Percentiles rank a stretch among this genome's conserved stretches.
Conservation (phyloP, 2,797 vertebrate genomes). For the Eulemur rubriventer region DNA sequence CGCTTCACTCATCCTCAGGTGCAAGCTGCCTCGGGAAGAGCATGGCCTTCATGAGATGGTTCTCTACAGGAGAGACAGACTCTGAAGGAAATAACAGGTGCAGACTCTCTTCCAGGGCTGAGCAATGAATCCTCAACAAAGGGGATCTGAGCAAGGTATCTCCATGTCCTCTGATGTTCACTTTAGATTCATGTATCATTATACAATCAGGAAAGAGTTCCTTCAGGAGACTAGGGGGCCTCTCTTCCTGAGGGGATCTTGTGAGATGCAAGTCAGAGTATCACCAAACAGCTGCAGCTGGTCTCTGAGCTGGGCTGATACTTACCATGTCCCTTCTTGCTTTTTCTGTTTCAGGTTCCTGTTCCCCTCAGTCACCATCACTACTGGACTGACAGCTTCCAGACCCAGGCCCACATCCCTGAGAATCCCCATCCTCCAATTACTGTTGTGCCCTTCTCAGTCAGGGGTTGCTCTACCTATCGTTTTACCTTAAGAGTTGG, state of each 20-base stretch:
- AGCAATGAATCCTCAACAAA: neutral
- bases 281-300: neutral
- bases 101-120: neutral
- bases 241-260: neutral
- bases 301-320: neutral
- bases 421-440: neutral
- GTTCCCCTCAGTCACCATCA: neutral
- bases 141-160: neutral
- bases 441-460: neutral
- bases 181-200: neutral
- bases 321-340: neutral
- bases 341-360: neutral
- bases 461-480: neutral
- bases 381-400: neutral
- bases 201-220: neutral
- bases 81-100: neutral
- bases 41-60: neutral
- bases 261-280: neutral
- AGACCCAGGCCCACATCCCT: neutral
- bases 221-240: neutral
- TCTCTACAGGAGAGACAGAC: neutral
- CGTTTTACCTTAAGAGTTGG: neutral
- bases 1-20: neutral
- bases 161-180: accelerated
- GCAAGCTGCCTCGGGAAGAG: neutral